Base-by-base conservation (phyloP, 2,888 invertebrate species). In the Blastobasis lacticolella region DNA sequence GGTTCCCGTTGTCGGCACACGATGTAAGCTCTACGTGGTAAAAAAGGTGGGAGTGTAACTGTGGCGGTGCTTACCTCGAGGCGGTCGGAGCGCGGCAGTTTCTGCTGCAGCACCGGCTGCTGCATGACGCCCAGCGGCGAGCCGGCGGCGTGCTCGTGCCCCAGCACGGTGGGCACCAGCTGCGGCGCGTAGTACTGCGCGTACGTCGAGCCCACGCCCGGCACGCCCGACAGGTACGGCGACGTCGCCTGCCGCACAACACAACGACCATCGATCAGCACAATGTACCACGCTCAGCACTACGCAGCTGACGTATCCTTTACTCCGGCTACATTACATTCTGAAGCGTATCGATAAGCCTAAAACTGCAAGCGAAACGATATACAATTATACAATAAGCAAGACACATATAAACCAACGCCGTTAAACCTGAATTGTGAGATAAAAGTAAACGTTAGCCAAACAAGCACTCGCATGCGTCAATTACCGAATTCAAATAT, bases 71-170 rank as follows among this genome's bases (percentile, higher is more conserved):
- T 92, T 92, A 97, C 97, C 97, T 97, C 97, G 90, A 97, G 93
- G 90, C 97, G 93, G 90, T 97, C 97, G 81, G 96, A 94, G 88
- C 97, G 94, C 71, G 95, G 95, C 92, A 97, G 92, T 91, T 97
- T 97, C 91, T 97, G 97, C 89, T 96, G 88, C 94, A 94, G 82
- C 94, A 95, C 89, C 90, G 95, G 84, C 92, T 95, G 82, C 93
- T 94, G 91, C 95, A 95, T 84, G 92, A 95, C 84, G 92, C 95
- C 94, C 69, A 96, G 90, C 64, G 94, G 95, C 75, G 95, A 95
- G 71, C 93, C 94, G 56, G 78, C 91, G 71, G 94, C 90, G 60
- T 94, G 96, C 89, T 96, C 96, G 66, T 95, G 95, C 58, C 95
- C 94, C 90, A 96, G 93, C 90, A 96, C 92, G 70, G 95, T 92